Conservation (phyloP, 2,888 invertebrate species). For the Lithosia quadra region DNA sequence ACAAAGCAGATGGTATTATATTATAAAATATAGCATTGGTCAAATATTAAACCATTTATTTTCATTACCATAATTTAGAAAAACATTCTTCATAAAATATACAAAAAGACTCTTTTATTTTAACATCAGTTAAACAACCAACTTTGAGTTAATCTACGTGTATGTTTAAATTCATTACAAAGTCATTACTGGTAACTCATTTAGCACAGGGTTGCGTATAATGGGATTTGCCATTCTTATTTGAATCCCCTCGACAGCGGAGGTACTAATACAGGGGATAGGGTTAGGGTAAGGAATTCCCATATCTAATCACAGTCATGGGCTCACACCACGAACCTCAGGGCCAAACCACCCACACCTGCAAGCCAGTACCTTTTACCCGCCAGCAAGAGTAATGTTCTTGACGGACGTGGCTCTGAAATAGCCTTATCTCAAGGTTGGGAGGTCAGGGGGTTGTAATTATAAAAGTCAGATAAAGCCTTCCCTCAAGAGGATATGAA, state of each 20-base stretch:
- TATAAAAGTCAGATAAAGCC: too few relatives aligned
- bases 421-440: neutral
- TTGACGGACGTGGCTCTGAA: too few relatives aligned
- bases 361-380: too few relatives aligned
- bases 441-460: too few relatives aligned
- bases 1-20: too few relatives aligned
- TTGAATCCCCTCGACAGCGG: neutral
- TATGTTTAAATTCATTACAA: neutral
- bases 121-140: neutral
- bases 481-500: neutral
- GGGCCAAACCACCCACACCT: too few relatives aligned
- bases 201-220: neutral
- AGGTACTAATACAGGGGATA: neutral
- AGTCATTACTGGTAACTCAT: slow-evolving; percentile 3
- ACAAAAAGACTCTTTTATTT: neutral
- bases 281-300: neutral
- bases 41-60: too few relatives aligned
- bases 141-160: neutral
- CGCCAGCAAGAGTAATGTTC: too few relatives aligned
- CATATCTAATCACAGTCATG: too few relatives aligned
- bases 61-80: too few relatives aligned
- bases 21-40: too few relatives aligned
- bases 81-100: too few relatives aligned
- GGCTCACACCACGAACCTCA: neutral
- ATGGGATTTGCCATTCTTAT: neutral